A percentile compares a stretch with the other conserved stretches of the same genome.
These are phyloP conservation scores for Troglohyphantes excavatus DNA, from an alignment of 2,888 invertebrate genomes.

Conservation along the genomic window DNA sequence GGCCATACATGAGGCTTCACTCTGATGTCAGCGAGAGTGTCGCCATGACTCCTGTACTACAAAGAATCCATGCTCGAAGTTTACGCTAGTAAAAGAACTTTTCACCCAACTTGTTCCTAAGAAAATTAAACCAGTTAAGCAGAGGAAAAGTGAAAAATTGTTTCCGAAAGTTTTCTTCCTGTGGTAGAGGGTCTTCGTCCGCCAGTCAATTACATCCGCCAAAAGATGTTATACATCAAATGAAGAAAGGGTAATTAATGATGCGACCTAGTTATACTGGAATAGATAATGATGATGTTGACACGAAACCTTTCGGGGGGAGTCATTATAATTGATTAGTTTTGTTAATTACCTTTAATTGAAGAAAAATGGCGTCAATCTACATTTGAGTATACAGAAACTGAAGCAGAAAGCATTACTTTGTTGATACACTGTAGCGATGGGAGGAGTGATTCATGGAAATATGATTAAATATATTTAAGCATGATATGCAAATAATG, in stretches of 20 bases:
- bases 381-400: no score
- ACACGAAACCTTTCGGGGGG: conserved; percentile 31
- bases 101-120: neutral
- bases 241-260: conserved; percentile 50
- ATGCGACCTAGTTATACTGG: conserved; percentile 22
- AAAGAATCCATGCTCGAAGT: no score
- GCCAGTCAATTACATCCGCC: conserved; percentile 33
- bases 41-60: no score
- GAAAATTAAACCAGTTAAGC: neutral
- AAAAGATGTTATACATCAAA: conserved; percentile 33
- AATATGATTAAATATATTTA: no score
- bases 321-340: conserved; percentile 42
- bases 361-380: conserved; percentile 34
- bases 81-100: neutral
- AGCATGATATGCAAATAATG: no score
- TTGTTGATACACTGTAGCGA: no score
- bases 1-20: no score
- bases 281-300: conserved; percentile 49
- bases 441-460: no score
- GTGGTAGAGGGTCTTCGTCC: neutral
- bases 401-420: no score
- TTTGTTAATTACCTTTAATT: conserved; percentile 46
- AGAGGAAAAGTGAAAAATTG: neutral
- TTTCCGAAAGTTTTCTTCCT: neutral
- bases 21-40: no score